Evolutionary conservation across 2,888 invertebrate genomes (phyloP), one percentile per base, ranked within the genome.

Genomic region (Alloscopus bannaensis): DNA sequence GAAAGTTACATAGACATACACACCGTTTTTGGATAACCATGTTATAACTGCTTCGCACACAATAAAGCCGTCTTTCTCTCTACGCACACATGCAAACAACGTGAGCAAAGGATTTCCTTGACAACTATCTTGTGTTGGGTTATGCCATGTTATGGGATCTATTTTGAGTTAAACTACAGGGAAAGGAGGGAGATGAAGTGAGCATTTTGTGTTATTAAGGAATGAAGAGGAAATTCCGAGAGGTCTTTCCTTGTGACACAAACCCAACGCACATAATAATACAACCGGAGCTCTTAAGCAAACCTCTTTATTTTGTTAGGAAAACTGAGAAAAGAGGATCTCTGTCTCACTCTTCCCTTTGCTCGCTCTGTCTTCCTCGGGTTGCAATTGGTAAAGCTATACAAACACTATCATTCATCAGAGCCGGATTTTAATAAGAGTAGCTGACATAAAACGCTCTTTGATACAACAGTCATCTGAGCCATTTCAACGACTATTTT

Each of bases 371-470:
- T n/a, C n/a, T n/a, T n/a, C n/a, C n/a, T 73, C 59, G 55, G 26
- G 75, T 69, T 60, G 77, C 26, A 60, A 69, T 55, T 52, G 60
- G 31, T 47, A 22, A 66, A 40, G 73, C 69, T 73, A 73, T 75
- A 73, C 78, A 68, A 78, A 75, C 75, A 75, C 73, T 81, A 80
- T 82, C 84, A 85, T 85, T 85, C 85, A 85, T 85, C 84, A 85
- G 84, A 78, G 81, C 68, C 28, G 81, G 83, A 85, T 85, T 85
- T 85, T 85, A 85, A 85, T 85, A 85, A 85, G 84, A 84, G 83
- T 72, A 57, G 76, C 69, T 83, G 85, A 84, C 85, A 84, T 84
- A 81, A 84, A 84, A 80, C 76, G 83, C 70, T 75, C 71, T 84
- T 82, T 83, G 77, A 80, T 78, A 78, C 52, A 65, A 66, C 72